Conservation (phyloP, 2,888 invertebrate genomes). For the Hydraecia micacea region DNA sequence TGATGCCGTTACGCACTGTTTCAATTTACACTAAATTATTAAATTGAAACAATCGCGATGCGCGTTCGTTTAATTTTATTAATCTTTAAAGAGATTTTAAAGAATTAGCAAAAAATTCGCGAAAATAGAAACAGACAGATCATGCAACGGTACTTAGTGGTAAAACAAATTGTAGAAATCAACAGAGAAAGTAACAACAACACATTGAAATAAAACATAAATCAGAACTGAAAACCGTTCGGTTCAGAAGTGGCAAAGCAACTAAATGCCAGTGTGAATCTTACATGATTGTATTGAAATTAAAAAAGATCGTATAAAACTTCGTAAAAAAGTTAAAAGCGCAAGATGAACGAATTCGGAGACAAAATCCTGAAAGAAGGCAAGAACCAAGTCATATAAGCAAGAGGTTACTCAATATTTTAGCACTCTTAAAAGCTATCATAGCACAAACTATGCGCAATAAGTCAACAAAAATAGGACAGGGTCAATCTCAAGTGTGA, state of each 20-base stretch:
- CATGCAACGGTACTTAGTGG: constrained; percentile 35
- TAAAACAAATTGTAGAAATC: constrained; percentile 36
- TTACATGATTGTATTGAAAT: background rate
- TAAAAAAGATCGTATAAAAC: background rate
- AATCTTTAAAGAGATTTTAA: constrained; percentile 23
- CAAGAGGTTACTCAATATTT: constrained; percentile 63
- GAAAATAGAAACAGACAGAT: constrained; percentile 41
- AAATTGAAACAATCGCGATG: constrained; percentile 46
- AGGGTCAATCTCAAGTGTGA: constrained; percentile 84
- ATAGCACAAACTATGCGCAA: constrained; percentile 70
- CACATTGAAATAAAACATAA: constrained; percentile 1
- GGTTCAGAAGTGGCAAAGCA: background rate
- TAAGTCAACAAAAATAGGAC: constrained; percentile 72
- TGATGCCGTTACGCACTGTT: constrained; percentile 62
- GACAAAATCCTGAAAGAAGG: background rate
- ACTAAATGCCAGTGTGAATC: background rate
- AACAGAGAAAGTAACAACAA: constrained; percentile 34
- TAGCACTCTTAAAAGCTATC: constrained; percentile 67
- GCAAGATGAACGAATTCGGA: background rate
- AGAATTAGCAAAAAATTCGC: background rate
- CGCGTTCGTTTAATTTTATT: constrained; percentile 28
- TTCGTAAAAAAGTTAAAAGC: too few relatives aligned
- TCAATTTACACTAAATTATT: too few relatives aligned
- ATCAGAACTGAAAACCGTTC: constrained; percentile 1
- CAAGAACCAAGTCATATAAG: background rate